phyloP scores from a whole-genome alignment of 1,140 invertebrate species.

The Pachypeltis micranthus region DNA sequence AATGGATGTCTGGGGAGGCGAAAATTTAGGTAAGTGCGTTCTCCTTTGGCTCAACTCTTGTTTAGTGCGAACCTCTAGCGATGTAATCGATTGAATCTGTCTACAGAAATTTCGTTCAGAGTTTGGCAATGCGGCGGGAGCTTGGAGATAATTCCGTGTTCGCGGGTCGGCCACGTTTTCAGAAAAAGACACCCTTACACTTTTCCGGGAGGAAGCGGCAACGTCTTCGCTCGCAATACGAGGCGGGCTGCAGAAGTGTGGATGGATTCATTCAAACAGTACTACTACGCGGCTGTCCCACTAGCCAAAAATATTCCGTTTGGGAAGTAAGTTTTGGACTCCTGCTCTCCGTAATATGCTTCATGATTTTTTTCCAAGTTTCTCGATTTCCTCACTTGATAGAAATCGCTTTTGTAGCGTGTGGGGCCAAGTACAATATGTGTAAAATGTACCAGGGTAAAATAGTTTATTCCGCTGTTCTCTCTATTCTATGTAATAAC shows the following conservation, averaged over 20 bases:
- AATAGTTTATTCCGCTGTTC: too few species aligned
- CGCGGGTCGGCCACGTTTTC: slow-evolving; percentile 80
- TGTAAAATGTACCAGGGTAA: too few species aligned
- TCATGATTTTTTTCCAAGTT: too few species aligned
- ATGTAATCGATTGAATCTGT: slow-evolving; percentile 15
- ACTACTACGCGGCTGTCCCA: slow-evolving; percentile 78
- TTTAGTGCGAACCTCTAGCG: not conserved
- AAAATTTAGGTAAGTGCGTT: slow-evolving; percentile 56
- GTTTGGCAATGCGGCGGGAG: slow-evolving; percentile 96
- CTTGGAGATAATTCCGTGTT: slow-evolving; percentile 88
- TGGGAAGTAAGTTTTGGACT: slow-evolving; percentile 72
- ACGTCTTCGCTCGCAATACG: slow-evolving; percentile 80
- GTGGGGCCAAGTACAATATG: too few species aligned
- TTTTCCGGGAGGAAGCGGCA: slow-evolving; percentile 84
- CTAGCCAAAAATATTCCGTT: slow-evolving; percentile 74
- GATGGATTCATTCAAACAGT: slow-evolving; percentile 92
- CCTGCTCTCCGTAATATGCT: too few species aligned
- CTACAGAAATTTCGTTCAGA: slow-evolving; percentile 56
- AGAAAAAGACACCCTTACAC: slow-evolving; percentile 91
- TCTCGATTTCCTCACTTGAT: too few species aligned
- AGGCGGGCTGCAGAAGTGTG: slow-evolving; percentile 84
- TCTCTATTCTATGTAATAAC: too few species aligned
- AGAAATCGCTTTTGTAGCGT: too few species aligned
- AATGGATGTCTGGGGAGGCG: slow-evolving; percentile 94
- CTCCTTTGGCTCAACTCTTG: not conserved